Evolutionary conservation across 2,888 invertebrate genomes (phyloP), one percentile per base, ranked within the genome.

Genomic region (Drepana falcataria): DNA sequence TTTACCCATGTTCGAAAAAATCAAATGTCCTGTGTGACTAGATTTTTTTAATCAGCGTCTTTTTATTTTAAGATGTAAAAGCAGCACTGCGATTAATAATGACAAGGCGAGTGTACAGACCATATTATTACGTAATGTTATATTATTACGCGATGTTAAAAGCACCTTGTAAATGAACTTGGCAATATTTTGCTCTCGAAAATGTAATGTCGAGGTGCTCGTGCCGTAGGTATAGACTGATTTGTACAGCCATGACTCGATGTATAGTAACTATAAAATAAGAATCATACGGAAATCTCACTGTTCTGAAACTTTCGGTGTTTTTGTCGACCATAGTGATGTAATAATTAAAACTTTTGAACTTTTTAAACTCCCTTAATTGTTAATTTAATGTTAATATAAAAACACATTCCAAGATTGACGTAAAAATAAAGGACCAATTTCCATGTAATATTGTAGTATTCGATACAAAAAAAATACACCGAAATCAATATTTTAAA

Each of bases 201-300:
- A 65, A 66, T 21, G 59, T 67, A 78, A 78, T 83, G 79, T 83
- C 81, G 73, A 75, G 80, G 86, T 83, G 81, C 83, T 83, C 73
- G 81, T 79, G 79, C 85, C 85, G 79, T 77, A 75, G 78, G 71
- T 73, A 82, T 85, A 87, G 89, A 88, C 87, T 87, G 88, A 88
- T 76, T 77, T 85, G 84, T 86, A 81, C 83, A 85, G 86, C 86
- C 86, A 86, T 87, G 87, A 87, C 81, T 77, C 61, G 74, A 76
- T 82, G 72, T 83, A 80, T 77, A 70, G 65, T 77, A 77, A 72
- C 59, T 47, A 9, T 75, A 70, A 70, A 64, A 65, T 73, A 75
- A 71, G 69, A 69, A 68, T 67, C 59, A 61, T 59, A 71, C 9
- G 64, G 68, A 71, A 78, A 77, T 79, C 76, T 80, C 77, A 68